Evolutionary conservation across 2,888 invertebrate species (phyloP).

Genomic region (Ectemnius cavifrons): DNA sequence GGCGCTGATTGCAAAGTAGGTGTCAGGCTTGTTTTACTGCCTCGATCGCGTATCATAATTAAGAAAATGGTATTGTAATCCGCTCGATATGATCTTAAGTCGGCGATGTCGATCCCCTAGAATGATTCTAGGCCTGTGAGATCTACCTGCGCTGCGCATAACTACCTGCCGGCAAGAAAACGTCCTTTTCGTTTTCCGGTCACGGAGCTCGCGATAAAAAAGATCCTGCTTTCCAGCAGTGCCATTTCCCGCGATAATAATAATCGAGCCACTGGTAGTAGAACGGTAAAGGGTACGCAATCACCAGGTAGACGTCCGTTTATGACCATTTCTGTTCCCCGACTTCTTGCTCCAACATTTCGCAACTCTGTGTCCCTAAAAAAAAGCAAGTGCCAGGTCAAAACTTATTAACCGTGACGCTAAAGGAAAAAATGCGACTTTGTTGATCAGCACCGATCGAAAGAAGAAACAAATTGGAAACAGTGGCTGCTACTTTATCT

Average conservation of each 20-base stretch:
- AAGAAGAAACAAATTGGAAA: no score
- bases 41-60: conserved; percentile 26
- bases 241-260: conserved; percentile 45
- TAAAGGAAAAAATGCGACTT: not conserved
- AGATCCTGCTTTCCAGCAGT: conserved; percentile 44
- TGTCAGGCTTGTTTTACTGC: conserved; percentile 6
- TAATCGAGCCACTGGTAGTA: conserved; percentile 4
- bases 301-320: conserved; percentile 33
- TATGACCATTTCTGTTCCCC: conserved; percentile 23
- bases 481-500: no score
- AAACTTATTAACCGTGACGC: conserved; percentile 18
- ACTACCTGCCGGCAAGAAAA: conserved; percentile 32
- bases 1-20: not conserved
- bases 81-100: conserved; percentile 8
- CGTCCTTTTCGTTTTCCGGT: conserved; percentile 33
- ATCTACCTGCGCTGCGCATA: not conserved
- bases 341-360: no score
- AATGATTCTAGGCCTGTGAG: no score
- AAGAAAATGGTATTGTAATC: conserved; percentile 21
- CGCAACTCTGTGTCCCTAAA: no score
- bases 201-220: conserved; percentile 23
- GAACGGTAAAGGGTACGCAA: conserved; percentile 39
- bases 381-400: no score
- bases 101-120: not conserved
- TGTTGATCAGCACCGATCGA: no score